phyloP scores from a whole-genome alignment of 1,140 invertebrate species.

The Radopholus similis region DNA sequence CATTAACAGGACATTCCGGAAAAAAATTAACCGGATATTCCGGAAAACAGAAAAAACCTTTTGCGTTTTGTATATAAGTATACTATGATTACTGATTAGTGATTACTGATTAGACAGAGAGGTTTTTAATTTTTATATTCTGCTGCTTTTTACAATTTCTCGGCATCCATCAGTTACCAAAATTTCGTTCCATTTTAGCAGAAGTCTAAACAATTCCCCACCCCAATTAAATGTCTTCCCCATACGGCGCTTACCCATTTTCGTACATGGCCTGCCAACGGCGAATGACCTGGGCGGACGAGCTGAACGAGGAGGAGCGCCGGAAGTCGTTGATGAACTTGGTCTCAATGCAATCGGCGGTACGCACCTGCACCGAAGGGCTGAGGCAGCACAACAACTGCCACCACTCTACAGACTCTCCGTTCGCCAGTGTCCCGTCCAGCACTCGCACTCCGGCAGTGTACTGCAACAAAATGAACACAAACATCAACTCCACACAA shows the following conservation, averaged over 20 bases:
- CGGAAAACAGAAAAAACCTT: too few species aligned
- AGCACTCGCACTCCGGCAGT: constrained; percentile 54
- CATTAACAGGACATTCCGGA: too few species aligned
- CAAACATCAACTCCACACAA: too few species aligned
- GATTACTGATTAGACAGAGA: background rate
- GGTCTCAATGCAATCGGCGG: constrained; percentile 45
- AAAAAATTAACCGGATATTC: too few species aligned
- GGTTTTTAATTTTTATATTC: background rate
- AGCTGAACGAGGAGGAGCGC: constrained; percentile 44
- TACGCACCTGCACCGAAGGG: constrained; percentile 30
- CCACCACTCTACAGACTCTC: constrained; percentile 38
- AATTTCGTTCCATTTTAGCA: background rate
- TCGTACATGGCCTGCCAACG: constrained; percentile 49
- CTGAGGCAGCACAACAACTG: constrained; percentile 48
- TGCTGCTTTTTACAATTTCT: too few species aligned
- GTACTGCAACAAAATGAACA: constrained; percentile 42
- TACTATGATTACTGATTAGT: too few species aligned
- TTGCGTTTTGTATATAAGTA: too few species aligned
- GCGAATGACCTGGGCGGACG: constrained; percentile 44
- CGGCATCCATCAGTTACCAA: too few species aligned
- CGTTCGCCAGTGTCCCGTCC: constrained; percentile 18
- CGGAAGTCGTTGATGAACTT: constrained; percentile 53
- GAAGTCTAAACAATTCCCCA: background rate
- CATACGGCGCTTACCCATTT: constrained; percentile 40
- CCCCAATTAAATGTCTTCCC: background rate